These are phyloP conservation scores for Patiria miniata DNA, from an alignment of 35 echinoderm and acorn worm species.

Conservation along the genomic window DNA sequence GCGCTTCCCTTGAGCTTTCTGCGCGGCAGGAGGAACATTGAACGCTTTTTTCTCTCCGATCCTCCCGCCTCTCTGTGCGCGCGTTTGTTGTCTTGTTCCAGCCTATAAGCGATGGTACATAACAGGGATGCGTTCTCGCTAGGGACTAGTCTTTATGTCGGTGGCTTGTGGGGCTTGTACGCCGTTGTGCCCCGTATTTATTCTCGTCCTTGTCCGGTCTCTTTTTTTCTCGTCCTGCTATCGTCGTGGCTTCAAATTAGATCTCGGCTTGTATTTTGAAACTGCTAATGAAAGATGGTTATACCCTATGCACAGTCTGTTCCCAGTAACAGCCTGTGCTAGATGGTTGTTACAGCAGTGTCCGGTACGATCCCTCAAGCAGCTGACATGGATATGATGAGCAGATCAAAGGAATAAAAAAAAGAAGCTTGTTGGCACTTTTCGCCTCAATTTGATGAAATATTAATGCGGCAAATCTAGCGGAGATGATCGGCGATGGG, in stretches of 20 bases:
- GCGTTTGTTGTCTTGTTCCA: not conserved
- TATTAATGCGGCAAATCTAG: conserved; percentile 19
- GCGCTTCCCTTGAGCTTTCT: not conserved
- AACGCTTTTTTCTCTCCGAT: not conserved
- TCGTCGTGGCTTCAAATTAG: not conserved
- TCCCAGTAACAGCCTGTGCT: no score
- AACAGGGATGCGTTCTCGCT: not conserved
- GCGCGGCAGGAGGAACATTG: not conserved
- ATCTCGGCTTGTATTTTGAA: conserved; percentile 1
- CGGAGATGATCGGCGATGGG: not conserved
- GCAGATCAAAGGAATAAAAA: no score
- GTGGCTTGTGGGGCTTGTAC: conserved; percentile 14
- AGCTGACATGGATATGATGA: no score
- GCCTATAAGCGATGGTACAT: not conserved
- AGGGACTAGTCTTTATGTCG: not conserved
- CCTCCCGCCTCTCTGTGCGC: no score
- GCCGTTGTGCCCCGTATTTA: conserved; percentile 23
- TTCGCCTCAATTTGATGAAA: not conserved
- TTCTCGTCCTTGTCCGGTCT: not conserved
- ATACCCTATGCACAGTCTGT: not conserved
- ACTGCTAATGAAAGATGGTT: conserved; percentile 18
- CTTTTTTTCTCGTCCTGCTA: not conserved
- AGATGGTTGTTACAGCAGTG: no score
- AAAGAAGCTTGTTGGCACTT: not conserved
- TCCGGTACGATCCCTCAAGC: no score